Evolutionary conservation across 2,113 vertebrate species (phyloP), one percentile per base, ranked within the genome.

Genomic region (Rhinopomastus cyanomelas): DNA sequence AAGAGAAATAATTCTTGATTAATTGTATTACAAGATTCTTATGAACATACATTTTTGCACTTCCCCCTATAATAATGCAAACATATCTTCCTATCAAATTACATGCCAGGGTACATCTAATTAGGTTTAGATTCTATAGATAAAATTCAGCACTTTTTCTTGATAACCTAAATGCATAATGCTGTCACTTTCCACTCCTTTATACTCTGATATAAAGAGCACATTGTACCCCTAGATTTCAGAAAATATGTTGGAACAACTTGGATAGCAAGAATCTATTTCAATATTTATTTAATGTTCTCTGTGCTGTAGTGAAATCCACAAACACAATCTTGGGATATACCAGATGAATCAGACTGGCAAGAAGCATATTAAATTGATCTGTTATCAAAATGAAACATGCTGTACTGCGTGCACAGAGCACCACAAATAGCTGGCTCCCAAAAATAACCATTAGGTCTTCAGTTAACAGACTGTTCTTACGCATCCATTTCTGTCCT

Each of bases 61-160:
- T 79, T 92, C 64, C n/a, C 16, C 4, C 9, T 69, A 8, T 16
- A 55, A 36, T 48, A 76, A 21, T 20, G 76, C 5, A 13, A 59
- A 85, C 90, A 73, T 92, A 88, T 88, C 92, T 88, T 81, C 37
- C 12, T 79, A 30, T 69, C 42, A 73, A 65, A 79, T 51, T 66
- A 51, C 36, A 27, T 55, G 5, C 10, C 62, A 78, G 82, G 23
- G 36, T 76, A 62, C 59, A 85, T 75, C 36, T 81, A 81, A 85
- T 75, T 67, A 85, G 61, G 22, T 46, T 25, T 82, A 62, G 32
- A 75, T 79, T 48, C 12, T 76, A n/a, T 32, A 76, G 15, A 46
- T 30, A 76, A 80, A 88, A 85, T 65, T 59, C 48, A 71, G 9
- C 36, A 62, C 10, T 77, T 46, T 65, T 81, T 66, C 30, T 77